Evolutionary conservation across 2,113 vertebrate genomes (phyloP).

Genomic region (Brachyhypopomus gauderio): DNA sequence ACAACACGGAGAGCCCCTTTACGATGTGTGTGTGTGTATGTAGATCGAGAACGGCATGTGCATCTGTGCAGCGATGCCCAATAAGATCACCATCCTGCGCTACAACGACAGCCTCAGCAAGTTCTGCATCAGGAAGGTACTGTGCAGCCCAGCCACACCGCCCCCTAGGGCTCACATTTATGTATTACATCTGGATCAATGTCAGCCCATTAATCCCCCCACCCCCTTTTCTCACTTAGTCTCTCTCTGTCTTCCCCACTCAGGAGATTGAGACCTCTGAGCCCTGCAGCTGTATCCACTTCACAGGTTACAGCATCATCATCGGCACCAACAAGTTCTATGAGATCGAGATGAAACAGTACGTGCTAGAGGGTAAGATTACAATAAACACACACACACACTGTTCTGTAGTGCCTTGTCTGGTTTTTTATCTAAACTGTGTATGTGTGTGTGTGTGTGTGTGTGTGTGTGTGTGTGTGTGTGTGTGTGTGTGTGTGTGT

Average conservation of each 20-base stretch:
- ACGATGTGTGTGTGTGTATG: not conserved
- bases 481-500: not conserved
- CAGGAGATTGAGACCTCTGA: constrained; percentile 98
- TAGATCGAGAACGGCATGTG: constrained; percentile 93
- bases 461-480: constrained; percentile 22
- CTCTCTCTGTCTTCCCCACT: not conserved
- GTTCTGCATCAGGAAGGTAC: constrained; percentile 96
- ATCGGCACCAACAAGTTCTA: constrained; percentile 99
- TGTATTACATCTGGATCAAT: too few species aligned
- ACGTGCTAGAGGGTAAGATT: constrained; percentile 87
- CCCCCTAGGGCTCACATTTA: too few species aligned
- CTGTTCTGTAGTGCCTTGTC: not conserved
- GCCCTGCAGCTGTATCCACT: constrained; percentile 98
- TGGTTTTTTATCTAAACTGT: not conserved
- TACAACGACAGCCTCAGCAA: constrained; percentile 94
- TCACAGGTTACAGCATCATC: constrained; percentile 96
- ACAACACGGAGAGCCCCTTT: too few species aligned
- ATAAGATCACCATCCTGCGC: constrained; percentile 90
- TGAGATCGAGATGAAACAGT: constrained; percentile 99
- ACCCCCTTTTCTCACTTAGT: not conserved
- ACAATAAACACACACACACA: not conserved
- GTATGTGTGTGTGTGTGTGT: not conserved
- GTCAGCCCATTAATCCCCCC: not conserved
- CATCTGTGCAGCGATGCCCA: constrained; percentile 96
- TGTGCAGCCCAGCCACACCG: not conserved